Evolutionary conservation across 1,140 invertebrate species (phyloP).

Genomic region (Phymastichus coffea): DNA sequence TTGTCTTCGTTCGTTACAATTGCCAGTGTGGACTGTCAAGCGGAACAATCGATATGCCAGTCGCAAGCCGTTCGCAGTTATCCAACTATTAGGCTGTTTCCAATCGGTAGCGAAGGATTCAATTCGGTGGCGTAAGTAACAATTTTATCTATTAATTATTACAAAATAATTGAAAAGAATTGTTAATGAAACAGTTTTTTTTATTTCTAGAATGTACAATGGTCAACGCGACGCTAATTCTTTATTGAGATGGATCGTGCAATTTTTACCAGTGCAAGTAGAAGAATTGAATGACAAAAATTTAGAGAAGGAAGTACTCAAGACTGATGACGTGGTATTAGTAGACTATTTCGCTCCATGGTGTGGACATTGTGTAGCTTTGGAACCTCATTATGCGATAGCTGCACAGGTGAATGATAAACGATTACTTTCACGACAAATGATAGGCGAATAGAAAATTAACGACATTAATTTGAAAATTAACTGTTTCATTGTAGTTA

Average conservation of each 20-base stretch:
- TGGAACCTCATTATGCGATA: conserved; percentile 70
- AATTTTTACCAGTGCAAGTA: conserved; percentile 61
- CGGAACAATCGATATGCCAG: conserved; percentile 60
- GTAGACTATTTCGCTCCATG: conserved; percentile 77
- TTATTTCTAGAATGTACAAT: conserved; percentile 58
- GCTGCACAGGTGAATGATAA: conserved; percentile 63
- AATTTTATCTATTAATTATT: no score
- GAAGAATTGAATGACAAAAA: conserved; percentile 44
- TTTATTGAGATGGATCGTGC: conserved; percentile 63
- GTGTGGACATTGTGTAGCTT: conserved; percentile 72
- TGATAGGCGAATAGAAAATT: conserved; percentile 2
- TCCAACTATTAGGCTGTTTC: conserved; percentile 72
- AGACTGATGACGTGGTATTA: conserved; percentile 60
- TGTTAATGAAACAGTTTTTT: conserved; percentile 23
- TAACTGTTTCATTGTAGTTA: conserved; percentile 55
- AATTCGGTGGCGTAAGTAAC: conserved; percentile 58
- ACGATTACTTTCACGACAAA: no score
- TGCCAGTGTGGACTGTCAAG: conserved; percentile 71
- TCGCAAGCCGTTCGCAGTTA: conserved; percentile 65
- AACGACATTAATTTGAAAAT: no score
- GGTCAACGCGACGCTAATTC: conserved; percentile 62
- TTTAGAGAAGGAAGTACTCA: conserved; percentile 52
- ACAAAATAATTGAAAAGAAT: conserved; percentile 8
- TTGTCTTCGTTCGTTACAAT: conserved; percentile 61
- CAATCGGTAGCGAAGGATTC: conserved; percentile 55